phyloP scores from a whole-genome alignment of 2,113 vertebrate genomes.

The Octodon degus region DNA sequence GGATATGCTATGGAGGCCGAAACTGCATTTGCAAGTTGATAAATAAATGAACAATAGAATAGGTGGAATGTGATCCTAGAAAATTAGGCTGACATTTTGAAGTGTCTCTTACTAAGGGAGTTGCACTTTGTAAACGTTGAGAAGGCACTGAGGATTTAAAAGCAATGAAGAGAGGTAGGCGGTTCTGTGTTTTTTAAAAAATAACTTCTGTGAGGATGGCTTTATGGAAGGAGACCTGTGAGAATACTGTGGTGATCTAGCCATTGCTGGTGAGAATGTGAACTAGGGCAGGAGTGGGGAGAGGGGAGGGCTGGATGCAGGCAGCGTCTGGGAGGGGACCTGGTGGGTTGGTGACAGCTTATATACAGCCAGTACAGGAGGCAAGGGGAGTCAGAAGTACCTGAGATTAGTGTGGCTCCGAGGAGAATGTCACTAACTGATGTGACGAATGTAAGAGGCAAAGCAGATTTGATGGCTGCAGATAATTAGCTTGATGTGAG shows the following conservation, averaged over 20 bases:
- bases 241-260: slow-evolving; percentile 1
- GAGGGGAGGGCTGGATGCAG: not conserved
- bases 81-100: not conserved
- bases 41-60: not conserved
- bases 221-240: not conserved
- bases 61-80: slow-evolving; percentile 18
- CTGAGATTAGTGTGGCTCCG: not conserved
- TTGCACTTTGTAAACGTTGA: slow-evolving; percentile 27
- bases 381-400: not conserved
- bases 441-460: not conserved
- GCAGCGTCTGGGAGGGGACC: not conserved
- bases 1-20: not conserved
- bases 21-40: not conserved
- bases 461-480: slow-evolving; percentile 51
- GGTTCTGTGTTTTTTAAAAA: slow-evolving; percentile 7
- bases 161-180: not conserved
- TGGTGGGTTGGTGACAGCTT: not conserved
- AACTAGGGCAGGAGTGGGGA: not conserved
- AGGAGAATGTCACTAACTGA: slow-evolving; percentile 22
- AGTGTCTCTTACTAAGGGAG: not conserved
- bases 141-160: slow-evolving; percentile 34
- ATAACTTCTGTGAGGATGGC: not conserved
- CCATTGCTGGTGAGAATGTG: not conserved
- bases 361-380: not conserved
- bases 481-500: slow-evolving; percentile 45